Conservation (phyloP, 2,888 invertebrate genomes). For the Drosophila neotestacea region DNA sequence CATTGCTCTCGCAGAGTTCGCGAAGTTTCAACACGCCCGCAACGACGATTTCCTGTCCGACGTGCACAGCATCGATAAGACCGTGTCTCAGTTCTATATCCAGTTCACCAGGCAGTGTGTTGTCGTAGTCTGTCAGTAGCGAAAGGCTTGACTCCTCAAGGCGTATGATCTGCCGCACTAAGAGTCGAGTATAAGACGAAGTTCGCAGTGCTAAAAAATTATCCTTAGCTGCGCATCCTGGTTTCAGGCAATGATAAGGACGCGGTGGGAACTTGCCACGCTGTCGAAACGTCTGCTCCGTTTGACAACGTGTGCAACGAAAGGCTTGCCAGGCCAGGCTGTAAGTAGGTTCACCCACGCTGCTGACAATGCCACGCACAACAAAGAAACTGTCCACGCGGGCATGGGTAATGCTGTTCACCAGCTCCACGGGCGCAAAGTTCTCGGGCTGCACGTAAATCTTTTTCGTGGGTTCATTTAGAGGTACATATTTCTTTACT, state of each 20-base stretch:
- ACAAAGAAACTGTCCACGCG: conserved; percentile 91
- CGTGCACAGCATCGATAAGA: conserved; percentile 92
- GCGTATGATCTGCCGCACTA: conserved; percentile 92
- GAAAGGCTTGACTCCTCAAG: conserved; percentile 89
- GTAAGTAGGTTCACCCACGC: conserved; percentile 91
- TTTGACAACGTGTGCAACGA: conserved; percentile 76
- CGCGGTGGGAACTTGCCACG: conserved; percentile 61
- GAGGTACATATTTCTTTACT: conserved; percentile 56
- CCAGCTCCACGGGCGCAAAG: conserved; percentile 88
- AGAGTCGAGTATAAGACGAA: conserved; percentile 91
- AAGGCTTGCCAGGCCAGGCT: conserved; percentile 91
- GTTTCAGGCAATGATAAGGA: conserved; percentile 70
- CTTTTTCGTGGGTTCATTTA: conserved; percentile 58
- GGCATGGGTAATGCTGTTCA: conserved; percentile 55
- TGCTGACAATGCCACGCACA: conserved; percentile 93
- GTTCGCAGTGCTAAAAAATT: conserved; percentile 87
- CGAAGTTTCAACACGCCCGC: conserved; percentile 94
- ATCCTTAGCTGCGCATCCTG: conserved; percentile 80
- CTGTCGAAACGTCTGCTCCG: conserved; percentile 89
- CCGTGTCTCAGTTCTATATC: conserved; percentile 95
- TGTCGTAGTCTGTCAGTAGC: conserved; percentile 87
- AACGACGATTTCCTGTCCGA: conserved; percentile 95
- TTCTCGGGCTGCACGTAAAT: conserved; percentile 87
- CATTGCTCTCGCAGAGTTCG: conserved; percentile 60
- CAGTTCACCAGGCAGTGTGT: conserved; percentile 90